These are phyloP conservation scores for Acrocyrtus sp. DNA, from an alignment of 2,888 invertebrate species.

Conservation along the genomic window DNA sequence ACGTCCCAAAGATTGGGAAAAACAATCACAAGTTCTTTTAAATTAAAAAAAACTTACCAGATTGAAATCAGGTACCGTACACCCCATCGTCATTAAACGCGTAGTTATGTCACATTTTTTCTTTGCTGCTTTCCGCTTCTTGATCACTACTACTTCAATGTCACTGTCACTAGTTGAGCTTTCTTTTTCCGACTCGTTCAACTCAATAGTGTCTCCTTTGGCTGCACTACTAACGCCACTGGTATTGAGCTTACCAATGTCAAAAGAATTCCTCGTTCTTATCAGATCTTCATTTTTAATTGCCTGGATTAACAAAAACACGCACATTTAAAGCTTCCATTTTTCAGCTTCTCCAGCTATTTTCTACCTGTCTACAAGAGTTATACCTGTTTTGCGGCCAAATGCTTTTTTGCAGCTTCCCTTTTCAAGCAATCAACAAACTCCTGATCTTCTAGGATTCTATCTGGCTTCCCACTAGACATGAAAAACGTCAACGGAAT, in stretches of 20 bases:
- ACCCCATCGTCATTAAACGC: constrained; percentile 20
- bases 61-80: constrained; percentile 47
- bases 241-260: too few relatives aligned
- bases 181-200: constrained; percentile 28
- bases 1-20: constrained; percentile 34
- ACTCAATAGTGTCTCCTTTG: neutral
- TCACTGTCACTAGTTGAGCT: constrained; percentile 29
- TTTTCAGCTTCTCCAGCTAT: too few relatives aligned
- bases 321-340: too few relatives aligned
- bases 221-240: too few relatives aligned
- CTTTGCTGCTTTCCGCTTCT: constrained; percentile 32
- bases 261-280: too few relatives aligned
- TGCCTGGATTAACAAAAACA: too few relatives aligned
- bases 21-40: neutral
- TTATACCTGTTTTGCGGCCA: too few relatives aligned
- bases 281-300: too few relatives aligned
- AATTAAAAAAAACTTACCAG: constrained; percentile 35
- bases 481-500: constrained; percentile 54
- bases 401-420: constrained; percentile 19
- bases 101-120: constrained; percentile 6
- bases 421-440: constrained; percentile 46
- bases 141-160: constrained; percentile 20
- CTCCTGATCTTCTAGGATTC: constrained; percentile 45
- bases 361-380: too few relatives aligned
- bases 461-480: constrained; percentile 44